These are phyloP conservation scores for Xenentodon cancila DNA, from an alignment of 2,797 vertebrate species.

Conservation along the genomic window DNA sequence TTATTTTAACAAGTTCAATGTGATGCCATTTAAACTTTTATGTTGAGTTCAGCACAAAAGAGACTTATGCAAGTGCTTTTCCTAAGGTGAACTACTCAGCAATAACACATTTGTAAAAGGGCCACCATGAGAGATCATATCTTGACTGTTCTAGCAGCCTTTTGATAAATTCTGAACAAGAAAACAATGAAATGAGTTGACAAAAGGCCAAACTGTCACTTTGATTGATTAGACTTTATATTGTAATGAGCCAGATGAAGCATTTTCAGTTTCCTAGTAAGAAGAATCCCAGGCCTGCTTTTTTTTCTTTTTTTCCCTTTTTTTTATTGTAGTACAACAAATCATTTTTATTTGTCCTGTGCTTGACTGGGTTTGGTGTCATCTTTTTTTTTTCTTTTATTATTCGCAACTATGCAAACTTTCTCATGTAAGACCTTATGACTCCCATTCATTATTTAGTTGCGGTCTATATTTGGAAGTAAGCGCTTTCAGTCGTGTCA, in stretches of 20 bases:
- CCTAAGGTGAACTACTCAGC: not conserved
- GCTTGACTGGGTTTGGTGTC: no score
- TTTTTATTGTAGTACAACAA: slow-evolving; percentile 29
- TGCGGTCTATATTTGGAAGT: slow-evolving; percentile 48
- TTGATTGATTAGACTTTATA: slow-evolving; percentile 10
- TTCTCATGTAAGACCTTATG: slow-evolving; percentile 43
- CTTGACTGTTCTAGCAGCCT: not conserved
- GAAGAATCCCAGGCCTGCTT: slow-evolving; percentile 9
- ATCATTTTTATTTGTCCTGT: slow-evolving; percentile 35
- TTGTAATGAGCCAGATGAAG: slow-evolving; percentile 11
- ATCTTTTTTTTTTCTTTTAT: slow-evolving; percentile 33
- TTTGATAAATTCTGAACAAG: slow-evolving; percentile 1
- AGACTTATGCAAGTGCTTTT: not conserved
- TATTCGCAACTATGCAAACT: slow-evolving; percentile 46
- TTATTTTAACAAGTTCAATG: not conserved
- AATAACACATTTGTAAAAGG: not conserved
- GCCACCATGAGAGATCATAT: not conserved
- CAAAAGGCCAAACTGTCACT: slow-evolving; percentile 1
- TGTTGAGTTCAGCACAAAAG: not conserved
- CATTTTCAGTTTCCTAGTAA: slow-evolving; percentile 19
- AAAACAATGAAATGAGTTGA: not conserved
- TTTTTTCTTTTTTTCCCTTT: slow-evolving; percentile 2
- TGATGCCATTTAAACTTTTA: not conserved
- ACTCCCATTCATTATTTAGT: slow-evolving; percentile 33
- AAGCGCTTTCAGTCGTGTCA: slow-evolving; percentile 47